Conservation (phyloP, 1,140 invertebrate species). For the Mesaphorura yosii region DNA sequence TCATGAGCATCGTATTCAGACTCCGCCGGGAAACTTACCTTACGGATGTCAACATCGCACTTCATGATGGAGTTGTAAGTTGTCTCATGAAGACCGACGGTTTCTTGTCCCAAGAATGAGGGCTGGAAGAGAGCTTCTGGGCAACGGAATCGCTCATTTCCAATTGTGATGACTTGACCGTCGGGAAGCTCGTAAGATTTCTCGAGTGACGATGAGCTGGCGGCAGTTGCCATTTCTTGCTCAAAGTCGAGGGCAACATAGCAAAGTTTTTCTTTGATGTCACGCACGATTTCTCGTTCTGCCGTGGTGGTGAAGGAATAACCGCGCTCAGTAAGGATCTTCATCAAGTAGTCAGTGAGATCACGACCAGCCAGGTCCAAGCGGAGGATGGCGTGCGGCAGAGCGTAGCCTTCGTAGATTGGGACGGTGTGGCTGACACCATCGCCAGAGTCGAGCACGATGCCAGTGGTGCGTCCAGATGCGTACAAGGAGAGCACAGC, state of each 20-base stretch:
- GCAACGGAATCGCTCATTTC: slow-evolving; percentile 43
- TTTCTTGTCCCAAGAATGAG: slow-evolving; percentile 42
- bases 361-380: slow-evolving; percentile 46
- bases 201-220: slow-evolving; percentile 41
- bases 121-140: slow-evolving; percentile 50
- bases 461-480: slow-evolving; percentile 42
- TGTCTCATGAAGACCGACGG: slow-evolving; percentile 42
- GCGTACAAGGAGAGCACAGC: slow-evolving; percentile 42
- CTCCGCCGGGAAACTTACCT: no score
- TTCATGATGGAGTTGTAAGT: slow-evolving; percentile 48
- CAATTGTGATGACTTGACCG: slow-evolving; percentile 36
- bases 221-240: background rate
- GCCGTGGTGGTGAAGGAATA: slow-evolving; percentile 43
- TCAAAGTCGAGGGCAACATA: slow-evolving; percentile 50
- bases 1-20: no score
- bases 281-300: slow-evolving; percentile 49
- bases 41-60: slow-evolving; percentile 41
- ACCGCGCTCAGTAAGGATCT: slow-evolving; percentile 41
- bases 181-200: slow-evolving; percentile 49
- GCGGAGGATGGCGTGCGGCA: slow-evolving; percentile 44
- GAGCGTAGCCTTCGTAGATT: slow-evolving; percentile 40
- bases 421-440: slow-evolving; percentile 42
- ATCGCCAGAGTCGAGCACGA: slow-evolving; percentile 43
- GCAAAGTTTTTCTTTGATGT: slow-evolving; percentile 51
- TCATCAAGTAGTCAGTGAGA: slow-evolving; percentile 46